Percentiles rank a stretch among this genome's conserved stretches.
Conservation (phyloP, 2,888 invertebrate species). For the Hanleya hanleyi region DNA sequence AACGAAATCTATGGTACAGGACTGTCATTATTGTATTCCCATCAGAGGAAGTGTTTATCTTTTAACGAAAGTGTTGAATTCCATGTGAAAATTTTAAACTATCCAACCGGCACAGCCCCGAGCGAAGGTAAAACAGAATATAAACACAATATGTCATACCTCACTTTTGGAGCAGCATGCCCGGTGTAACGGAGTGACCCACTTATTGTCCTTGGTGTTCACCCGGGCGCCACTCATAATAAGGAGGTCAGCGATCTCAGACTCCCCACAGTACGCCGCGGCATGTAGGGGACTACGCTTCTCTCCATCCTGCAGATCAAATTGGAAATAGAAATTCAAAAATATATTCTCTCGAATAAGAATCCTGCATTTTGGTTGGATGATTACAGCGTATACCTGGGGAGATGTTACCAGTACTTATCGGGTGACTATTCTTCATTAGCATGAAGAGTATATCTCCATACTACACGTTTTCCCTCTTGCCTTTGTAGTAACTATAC, state of each 20-base stretch:
- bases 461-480: too few relatives aligned
- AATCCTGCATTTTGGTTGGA: too few relatives aligned
- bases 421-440: neutral
- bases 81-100: too few relatives aligned
- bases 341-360: neutral
- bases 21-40: neutral
- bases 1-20: too few relatives aligned
- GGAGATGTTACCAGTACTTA: neutral
- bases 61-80: too few relatives aligned
- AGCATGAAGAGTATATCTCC: too few relatives aligned
- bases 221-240: constrained; percentile 78
- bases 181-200: constrained; percentile 80
- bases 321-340: too few relatives aligned
- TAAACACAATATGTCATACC: too few relatives aligned
- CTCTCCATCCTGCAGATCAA: constrained; percentile 76
- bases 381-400: neutral
- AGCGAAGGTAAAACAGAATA: too few relatives aligned
- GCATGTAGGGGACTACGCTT: constrained; percentile 79
- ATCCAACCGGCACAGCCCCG: too few relatives aligned
- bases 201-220: constrained; percentile 79
- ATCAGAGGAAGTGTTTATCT: neutral
- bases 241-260: constrained; percentile 76
- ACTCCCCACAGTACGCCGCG: constrained; percentile 79
- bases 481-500: too few relatives aligned
- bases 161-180: constrained; percentile 78